These are phyloP conservation scores for Cecidostiba fungosa DNA, from an alignment of 2,888 invertebrate genomes.

Conservation along the genomic window DNA sequence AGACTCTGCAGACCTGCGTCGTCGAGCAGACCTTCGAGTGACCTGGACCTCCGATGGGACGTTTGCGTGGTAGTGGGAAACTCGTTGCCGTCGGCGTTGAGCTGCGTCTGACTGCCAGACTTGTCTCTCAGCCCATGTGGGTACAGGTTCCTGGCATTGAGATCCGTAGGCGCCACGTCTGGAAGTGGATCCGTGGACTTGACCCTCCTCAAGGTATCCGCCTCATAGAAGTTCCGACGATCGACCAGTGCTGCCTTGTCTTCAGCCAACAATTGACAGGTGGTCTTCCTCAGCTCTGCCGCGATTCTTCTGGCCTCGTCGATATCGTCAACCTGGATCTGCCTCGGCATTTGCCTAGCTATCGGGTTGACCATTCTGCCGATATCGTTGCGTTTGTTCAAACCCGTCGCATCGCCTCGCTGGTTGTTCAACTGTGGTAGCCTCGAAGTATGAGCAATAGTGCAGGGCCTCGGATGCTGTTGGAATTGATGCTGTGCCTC, in stretches of 20 bases:
- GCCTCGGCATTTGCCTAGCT: slow-evolving; percentile 73
- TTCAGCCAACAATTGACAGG: slow-evolving; percentile 75
- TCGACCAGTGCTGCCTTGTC: slow-evolving; percentile 82
- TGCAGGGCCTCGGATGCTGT: slow-evolving; percentile 41
- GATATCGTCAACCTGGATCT: slow-evolving; percentile 75
- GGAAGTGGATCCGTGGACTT: slow-evolving; percentile 76
- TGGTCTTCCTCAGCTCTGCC: slow-evolving; percentile 76
- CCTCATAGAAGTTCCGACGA: slow-evolving; percentile 88
- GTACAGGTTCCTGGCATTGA: slow-evolving; percentile 76
- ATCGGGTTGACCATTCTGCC: slow-evolving; percentile 89
- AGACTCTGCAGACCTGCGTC: slow-evolving; percentile 79
- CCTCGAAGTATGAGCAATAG: slow-evolving; percentile 70
- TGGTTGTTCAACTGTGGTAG: slow-evolving; percentile 86
- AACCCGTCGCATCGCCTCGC: slow-evolving; percentile 83
- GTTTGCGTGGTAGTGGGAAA: slow-evolving; percentile 65
- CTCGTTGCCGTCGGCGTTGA: slow-evolving; percentile 60
- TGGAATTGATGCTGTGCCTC: slow-evolving; percentile 37
- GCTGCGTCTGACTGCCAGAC: slow-evolving; percentile 69
- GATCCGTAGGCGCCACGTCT: slow-evolving; percentile 72
- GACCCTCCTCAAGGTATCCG: slow-evolving; percentile 83
- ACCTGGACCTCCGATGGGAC: slow-evolving; percentile 82
- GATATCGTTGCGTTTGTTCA: slow-evolving; percentile 82
- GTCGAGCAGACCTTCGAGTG: slow-evolving; percentile 83
- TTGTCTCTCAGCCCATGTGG: slow-evolving; percentile 79
- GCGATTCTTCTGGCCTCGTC: slow-evolving; percentile 77